These are phyloP conservation scores for Rhinogobius similis DNA, from an alignment of 2,113 vertebrate species.

Conservation along the genomic window DNA sequence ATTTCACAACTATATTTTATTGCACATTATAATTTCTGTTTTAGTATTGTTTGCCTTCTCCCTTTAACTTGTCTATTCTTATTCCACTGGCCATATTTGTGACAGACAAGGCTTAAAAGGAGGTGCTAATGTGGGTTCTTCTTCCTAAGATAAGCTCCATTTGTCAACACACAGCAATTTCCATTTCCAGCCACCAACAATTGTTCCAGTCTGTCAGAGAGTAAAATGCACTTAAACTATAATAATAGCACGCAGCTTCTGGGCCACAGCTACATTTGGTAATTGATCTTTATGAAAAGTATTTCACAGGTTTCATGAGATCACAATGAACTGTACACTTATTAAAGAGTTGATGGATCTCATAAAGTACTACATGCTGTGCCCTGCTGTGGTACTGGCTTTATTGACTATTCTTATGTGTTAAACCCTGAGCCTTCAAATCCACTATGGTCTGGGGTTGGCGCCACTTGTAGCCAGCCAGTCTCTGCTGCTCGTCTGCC, in stretches of 20 bases:
- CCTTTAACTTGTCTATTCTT: constrained; percentile 9
- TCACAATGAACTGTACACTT: background rate
- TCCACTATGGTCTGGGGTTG: constrained; percentile 85
- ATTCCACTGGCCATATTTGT: constrained; percentile 36
- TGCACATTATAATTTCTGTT: background rate
- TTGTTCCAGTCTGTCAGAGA: constrained; percentile 27
- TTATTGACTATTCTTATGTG: constrained; percentile 48
- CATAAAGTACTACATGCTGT: constrained; percentile 5
- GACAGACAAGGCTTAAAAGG: constrained; percentile 43
- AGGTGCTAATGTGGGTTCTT: constrained; percentile 52
- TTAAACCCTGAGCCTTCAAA: constrained; percentile 65
- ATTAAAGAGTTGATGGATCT: constrained; percentile 1
- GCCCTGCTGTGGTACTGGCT: constrained; percentile 13
- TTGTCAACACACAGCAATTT: constrained; percentile 57
- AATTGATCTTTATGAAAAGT: constrained; percentile 1
- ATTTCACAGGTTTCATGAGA: background rate
- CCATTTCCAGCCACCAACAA: constrained; percentile 44
- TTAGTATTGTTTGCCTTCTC: background rate
- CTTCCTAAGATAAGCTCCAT: constrained; percentile 51
- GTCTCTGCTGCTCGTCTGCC: constrained; percentile 61
- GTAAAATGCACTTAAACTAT: constrained; percentile 19
- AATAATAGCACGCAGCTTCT: constrained; percentile 9
- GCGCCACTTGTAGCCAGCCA: constrained; percentile 87
- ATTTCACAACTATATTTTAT: too few species aligned
- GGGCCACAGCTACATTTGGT: background rate